phyloP scores from a whole-genome alignment of 2,888 invertebrate genomes.

The Pyrrhia umbra region DNA sequence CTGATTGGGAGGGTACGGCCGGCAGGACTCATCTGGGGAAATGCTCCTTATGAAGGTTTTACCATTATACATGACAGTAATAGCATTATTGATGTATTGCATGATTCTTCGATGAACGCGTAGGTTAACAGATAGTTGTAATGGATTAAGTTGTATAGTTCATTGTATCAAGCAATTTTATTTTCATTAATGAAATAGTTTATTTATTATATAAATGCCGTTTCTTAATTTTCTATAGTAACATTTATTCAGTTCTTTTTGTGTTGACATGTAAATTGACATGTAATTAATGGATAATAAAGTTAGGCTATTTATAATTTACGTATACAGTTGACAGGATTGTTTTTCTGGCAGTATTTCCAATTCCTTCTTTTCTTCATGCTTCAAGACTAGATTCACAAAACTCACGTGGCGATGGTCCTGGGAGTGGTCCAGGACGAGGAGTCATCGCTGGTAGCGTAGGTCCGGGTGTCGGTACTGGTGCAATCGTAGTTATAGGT shows the following conservation, averaged over 20 bases:
- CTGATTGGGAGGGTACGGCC: slow-evolving; percentile 76
- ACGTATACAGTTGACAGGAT: slow-evolving; percentile 1
- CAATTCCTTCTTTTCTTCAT: background rate
- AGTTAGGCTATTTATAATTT: background rate
- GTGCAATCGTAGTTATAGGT: slow-evolving; percentile 57
- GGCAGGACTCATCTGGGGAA: slow-evolving; percentile 79
- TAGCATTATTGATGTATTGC: background rate
- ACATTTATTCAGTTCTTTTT: background rate
- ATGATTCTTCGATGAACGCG: background rate
- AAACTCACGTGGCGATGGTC: slow-evolving; percentile 83
- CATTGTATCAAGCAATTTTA: background rate
- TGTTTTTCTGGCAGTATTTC: background rate
- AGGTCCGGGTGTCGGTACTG: slow-evolving; percentile 16
- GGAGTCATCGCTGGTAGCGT: slow-evolving; percentile 29
- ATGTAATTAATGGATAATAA: too few species aligned
- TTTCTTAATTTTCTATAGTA: background rate
- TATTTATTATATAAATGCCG: background rate
- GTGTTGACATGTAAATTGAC: background rate
- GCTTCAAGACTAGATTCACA: slow-evolving; percentile 22
- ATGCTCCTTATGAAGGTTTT: slow-evolving; percentile 1
- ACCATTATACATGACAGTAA: background rate
- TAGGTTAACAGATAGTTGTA: background rate
- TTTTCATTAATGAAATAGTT: background rate
- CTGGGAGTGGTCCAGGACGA: slow-evolving; percentile 77
- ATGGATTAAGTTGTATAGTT: background rate